phyloP scores from a whole-genome alignment of 2,888 invertebrate species.

The Tenodera sinensis region DNA sequence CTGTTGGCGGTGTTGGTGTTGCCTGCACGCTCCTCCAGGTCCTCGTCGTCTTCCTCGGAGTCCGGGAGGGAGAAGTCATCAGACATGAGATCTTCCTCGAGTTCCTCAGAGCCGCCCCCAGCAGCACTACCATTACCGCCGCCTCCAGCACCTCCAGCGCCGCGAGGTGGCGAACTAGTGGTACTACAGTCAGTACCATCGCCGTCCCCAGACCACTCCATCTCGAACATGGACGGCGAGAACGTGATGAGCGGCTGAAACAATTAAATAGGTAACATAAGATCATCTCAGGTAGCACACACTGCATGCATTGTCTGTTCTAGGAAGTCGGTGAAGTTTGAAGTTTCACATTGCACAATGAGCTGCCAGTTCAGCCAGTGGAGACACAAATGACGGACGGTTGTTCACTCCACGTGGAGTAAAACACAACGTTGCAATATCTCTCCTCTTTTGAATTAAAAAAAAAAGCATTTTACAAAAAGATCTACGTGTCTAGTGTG shows the following conservation, averaged over 20 bases:
- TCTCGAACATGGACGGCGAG: slow-evolving; percentile 31
- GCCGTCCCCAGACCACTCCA: slow-evolving; percentile 32
- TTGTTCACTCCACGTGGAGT: too few relatives aligned
- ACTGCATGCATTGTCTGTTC: too few relatives aligned
- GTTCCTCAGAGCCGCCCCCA: slow-evolving; percentile 42
- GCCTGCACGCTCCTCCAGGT: slow-evolving; percentile 31
- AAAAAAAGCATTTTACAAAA: too few relatives aligned
- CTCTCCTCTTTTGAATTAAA: too few relatives aligned
- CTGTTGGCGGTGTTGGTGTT: background rate
- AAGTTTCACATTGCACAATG: too few relatives aligned
- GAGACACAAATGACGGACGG: too few relatives aligned
- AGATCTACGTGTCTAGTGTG: too few relatives aligned
- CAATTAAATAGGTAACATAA: background rate
- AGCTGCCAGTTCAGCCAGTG: too few relatives aligned
- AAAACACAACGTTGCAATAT: too few relatives aligned
- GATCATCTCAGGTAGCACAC: too few relatives aligned
- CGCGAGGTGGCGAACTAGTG: slow-evolving; percentile 27
- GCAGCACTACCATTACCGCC: background rate
- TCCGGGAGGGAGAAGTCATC: slow-evolving; percentile 76
- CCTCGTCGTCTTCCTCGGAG: slow-evolving; percentile 69
- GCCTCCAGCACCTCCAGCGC: background rate
- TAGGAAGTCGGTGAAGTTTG: too few relatives aligned
- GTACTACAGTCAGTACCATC: slow-evolving; percentile 28
- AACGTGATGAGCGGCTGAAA: slow-evolving; percentile 31
- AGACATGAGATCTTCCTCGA: slow-evolving; percentile 55